These are phyloP conservation scores for Notocelia uddmanniana DNA, from an alignment of 2,888 invertebrate genomes.

Conservation along the genomic window DNA sequence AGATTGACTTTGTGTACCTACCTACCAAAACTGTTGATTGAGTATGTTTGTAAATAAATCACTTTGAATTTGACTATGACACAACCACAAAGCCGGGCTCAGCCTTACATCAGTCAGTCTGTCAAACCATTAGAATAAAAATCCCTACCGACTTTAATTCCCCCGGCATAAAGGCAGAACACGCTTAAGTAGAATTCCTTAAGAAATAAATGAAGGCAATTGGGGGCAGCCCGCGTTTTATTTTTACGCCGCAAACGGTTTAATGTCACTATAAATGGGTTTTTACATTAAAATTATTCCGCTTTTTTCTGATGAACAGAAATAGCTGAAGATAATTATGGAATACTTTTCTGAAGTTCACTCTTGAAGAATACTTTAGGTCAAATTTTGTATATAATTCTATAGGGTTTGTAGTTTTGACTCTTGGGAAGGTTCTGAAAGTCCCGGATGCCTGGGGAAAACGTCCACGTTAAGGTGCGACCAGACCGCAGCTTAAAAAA, in stretches of 20 bases:
- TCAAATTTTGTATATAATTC: too few relatives aligned
- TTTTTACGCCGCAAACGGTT: slow-evolving; percentile 53
- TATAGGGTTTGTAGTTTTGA: too few relatives aligned
- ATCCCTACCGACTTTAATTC: slow-evolving; percentile 49
- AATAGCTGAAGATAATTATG: not conserved
- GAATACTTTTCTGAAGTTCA: not conserved
- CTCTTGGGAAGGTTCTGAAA: too few relatives aligned
- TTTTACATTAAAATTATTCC: slow-evolving; percentile 56
- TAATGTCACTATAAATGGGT: slow-evolving; percentile 58
- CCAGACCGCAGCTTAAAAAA: too few relatives aligned
- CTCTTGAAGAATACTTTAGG: too few relatives aligned
- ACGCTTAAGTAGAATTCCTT: slow-evolving; percentile 55
- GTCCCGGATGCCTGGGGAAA: too few relatives aligned
- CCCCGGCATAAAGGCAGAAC: slow-evolving; percentile 50
- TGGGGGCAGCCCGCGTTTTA: slow-evolving; percentile 56
- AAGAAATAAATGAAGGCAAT: slow-evolving; percentile 65
- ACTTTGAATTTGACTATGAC: too few relatives aligned
- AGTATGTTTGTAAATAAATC: too few relatives aligned
- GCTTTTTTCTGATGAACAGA: not conserved
- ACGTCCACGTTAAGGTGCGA: too few relatives aligned
- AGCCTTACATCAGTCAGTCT: slow-evolving; percentile 39
- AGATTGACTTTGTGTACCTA: too few relatives aligned
- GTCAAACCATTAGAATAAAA: slow-evolving; percentile 38
- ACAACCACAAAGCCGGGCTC: not conserved
- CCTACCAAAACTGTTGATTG: too few relatives aligned